A percentile compares a stretch with the other conserved stretches of the same genome.
phyloP scores from a whole-genome alignment of 2,113 vertebrate species.

The Saimiri boliviensis region DNA sequence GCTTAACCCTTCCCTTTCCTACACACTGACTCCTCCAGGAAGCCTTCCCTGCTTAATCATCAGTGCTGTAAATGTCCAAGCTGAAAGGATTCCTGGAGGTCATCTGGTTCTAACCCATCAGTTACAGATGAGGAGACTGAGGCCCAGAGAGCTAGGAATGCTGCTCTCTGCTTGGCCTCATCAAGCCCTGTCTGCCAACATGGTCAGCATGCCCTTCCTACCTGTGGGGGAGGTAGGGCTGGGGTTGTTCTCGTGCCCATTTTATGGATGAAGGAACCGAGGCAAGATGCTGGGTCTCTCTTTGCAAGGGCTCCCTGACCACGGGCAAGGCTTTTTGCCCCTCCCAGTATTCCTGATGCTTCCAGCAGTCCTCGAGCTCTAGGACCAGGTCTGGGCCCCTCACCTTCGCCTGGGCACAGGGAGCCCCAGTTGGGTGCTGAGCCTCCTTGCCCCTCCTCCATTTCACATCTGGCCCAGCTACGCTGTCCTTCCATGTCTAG shows the following conservation, averaged over 20 bases:
- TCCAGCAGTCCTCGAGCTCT: too few species aligned
- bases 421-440: not conserved
- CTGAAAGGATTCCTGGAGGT: not conserved
- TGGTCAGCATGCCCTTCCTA: not conserved
- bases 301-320: not conserved
- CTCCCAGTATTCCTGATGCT: not conserved
- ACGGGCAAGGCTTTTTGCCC: not conserved
- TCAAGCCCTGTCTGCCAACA: not conserved
- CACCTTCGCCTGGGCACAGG: not conserved
- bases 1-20: not conserved
- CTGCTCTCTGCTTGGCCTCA: too few species aligned
- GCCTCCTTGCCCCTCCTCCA: not conserved
- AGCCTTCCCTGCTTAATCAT: not conserved
- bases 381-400: not conserved
- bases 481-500: not conserved
- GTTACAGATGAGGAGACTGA: not conserved
- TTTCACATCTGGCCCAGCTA: too few species aligned
- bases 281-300: not conserved
- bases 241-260: not conserved
- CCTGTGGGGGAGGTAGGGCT: not conserved
- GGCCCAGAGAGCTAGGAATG: not conserved
- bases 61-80: not conserved
- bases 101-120: not conserved
- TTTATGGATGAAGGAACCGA: not conserved
- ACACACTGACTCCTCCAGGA: not conserved